Conservation (phyloP, 2,797 vertebrate genomes). For the Thripadectes ignobilis region DNA sequence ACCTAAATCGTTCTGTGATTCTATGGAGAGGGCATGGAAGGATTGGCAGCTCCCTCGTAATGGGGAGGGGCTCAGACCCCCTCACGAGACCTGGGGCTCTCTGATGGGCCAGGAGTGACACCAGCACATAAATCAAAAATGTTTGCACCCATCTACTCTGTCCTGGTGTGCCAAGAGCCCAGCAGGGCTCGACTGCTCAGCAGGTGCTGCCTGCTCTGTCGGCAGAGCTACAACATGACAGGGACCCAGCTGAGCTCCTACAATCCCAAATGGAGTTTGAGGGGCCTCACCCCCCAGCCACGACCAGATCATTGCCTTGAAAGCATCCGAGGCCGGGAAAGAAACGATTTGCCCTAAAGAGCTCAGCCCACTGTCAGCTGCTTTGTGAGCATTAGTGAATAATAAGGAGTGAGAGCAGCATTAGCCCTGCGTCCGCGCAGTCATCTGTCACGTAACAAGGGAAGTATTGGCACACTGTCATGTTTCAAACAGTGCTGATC, state of each 20-base stretch:
- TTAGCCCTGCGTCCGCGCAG: not conserved
- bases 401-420: conserved; percentile 45
- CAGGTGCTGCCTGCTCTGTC: no score
- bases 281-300: not conserved
- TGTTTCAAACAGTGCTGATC: conserved; percentile 51
- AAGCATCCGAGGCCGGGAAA: not conserved
- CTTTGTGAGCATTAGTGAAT: conserved; percentile 31
- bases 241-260: not conserved
- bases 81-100: fast-evolving
- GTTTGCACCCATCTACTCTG: not conserved
- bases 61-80: no score
- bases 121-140: fast-evolving
- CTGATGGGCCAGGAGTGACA: fast-evolving
- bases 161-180: no score
- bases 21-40: fast-evolving
- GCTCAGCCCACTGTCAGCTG: conserved; percentile 32
- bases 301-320: not conserved
- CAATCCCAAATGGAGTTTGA: fast-evolving
- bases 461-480: conserved; percentile 44
- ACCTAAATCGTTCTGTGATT: not conserved
- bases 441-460: conserved; percentile 49
- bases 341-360: conserved; percentile 33
- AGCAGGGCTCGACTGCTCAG: not conserved
- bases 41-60: not conserved
- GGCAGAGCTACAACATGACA: no score